phyloP scores from a whole-genome alignment of 2,888 invertebrate species.

The Ormyrus nitidulus region DNA sequence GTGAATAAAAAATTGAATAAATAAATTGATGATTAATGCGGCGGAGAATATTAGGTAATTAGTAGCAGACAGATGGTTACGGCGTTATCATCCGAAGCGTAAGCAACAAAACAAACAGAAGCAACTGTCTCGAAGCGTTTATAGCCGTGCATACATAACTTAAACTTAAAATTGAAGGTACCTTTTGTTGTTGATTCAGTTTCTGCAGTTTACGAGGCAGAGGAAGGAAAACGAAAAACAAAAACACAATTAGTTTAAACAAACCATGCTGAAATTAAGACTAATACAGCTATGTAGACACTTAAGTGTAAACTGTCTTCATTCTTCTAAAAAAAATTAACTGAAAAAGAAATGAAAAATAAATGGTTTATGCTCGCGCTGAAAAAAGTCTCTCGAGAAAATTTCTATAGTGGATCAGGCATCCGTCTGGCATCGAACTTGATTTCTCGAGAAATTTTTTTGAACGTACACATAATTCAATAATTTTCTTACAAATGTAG shows the following conservation, averaged over 20 bases:
- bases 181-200: constrained; percentile 71
- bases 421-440: too few relatives aligned
- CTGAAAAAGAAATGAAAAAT: constrained; percentile 28
- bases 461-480: not conserved
- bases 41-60: not conserved
- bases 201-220: constrained; percentile 70
- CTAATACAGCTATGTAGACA: constrained; percentile 24
- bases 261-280: constrained; percentile 63
- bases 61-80: constrained; percentile 7
- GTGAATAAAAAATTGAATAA: not conserved
- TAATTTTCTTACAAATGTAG: constrained; percentile 4
- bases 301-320: not conserved
- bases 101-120: not conserved
- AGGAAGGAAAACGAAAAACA: constrained; percentile 66
- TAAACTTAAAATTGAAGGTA: constrained; percentile 66
- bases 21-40: constrained; percentile 1
- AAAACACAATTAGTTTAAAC: constrained; percentile 68
- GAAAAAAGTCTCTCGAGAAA: not conserved
- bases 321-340: not conserved
- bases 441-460: not conserved
- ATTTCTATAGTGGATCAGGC: not conserved
- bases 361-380: not conserved
- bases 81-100: not conserved
- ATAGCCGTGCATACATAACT: constrained; percentile 40
- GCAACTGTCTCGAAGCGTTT: constrained; percentile 54